Percentiles rank a stretch among this genome's conserved stretches.
phyloP scores from a whole-genome alignment of 1,140 invertebrate genomes.

The Conopomorpha cramerella region DNA sequence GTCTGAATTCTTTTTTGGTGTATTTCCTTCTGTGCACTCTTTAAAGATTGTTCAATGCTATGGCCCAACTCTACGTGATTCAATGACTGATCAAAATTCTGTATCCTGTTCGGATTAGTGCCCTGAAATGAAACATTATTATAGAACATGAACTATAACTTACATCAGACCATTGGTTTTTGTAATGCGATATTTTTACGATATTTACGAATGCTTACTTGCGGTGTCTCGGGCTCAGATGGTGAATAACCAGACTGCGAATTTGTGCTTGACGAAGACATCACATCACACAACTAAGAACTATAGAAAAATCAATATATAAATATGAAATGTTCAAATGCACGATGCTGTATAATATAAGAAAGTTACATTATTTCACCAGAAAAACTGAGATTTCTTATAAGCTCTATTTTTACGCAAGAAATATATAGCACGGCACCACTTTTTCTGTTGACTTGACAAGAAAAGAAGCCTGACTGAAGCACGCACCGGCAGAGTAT shows the following conservation, averaged over 20 bases:
- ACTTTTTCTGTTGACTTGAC: too few species aligned
- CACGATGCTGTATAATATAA: too few species aligned
- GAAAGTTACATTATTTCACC: too few species aligned
- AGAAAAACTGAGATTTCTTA: too few species aligned
- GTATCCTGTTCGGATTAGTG: conserved; percentile 24
- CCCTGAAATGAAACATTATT: conserved; percentile 17
- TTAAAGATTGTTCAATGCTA: conserved; percentile 35
- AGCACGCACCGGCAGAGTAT: too few species aligned
- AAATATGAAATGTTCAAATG: too few species aligned
- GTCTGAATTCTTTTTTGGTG: conserved; percentile 68
- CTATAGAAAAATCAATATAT: too few species aligned
- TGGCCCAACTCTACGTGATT: conserved; percentile 28
- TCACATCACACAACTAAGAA: too few species aligned
- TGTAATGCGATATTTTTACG: conserved; percentile 1
- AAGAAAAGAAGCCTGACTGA: too few species aligned
- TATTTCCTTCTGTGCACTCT: conserved; percentile 33
- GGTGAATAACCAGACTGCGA: conserved; percentile 42
- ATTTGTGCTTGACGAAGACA: conserved; percentile 46
- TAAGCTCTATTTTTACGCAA: too few species aligned
- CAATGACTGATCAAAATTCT: conserved; percentile 37
- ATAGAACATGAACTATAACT: background rate
- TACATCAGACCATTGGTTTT: background rate
- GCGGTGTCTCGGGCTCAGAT: conserved; percentile 42
- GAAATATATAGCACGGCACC: too few species aligned
- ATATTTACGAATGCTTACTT: conserved; percentile 17